Evolutionary conservation across 2,113 vertebrate genomes (phyloP).

Genomic region (Cinclus cinclus): DNA sequence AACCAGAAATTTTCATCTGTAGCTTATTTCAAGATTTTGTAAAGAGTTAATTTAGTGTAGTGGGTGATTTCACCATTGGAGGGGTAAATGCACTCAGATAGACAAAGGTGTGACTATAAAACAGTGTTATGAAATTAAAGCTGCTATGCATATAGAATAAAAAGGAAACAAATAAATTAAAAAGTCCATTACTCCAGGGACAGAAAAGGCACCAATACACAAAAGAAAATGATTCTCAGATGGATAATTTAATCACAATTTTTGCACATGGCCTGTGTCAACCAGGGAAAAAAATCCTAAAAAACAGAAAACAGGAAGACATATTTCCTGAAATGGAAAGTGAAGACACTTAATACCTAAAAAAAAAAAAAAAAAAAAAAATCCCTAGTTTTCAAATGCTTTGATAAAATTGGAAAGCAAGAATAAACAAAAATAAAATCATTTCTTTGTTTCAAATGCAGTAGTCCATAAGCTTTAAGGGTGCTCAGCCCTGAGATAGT

Average conservation of each 20-base stretch:
- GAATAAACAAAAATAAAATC: not conserved
- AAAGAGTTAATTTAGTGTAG: not conserved
- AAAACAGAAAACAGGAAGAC: not conserved
- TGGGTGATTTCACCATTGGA: not conserved
- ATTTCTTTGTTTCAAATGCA: not conserved
- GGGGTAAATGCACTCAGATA: not conserved
- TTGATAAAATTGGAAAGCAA: not conserved
- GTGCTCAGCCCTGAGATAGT: not conserved
- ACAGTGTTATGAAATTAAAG: not conserved
- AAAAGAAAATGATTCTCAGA: not conserved
- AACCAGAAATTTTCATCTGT: not conserved
- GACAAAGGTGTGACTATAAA: not conserved
- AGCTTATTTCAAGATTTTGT: not conserved
- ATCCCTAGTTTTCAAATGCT: not conserved
- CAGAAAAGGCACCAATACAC: not conserved
- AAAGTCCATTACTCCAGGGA: not conserved
- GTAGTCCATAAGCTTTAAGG: not conserved
- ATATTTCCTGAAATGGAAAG: not conserved
- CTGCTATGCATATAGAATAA: not conserved
- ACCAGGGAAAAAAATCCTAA: too few species aligned
- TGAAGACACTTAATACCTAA: not conserved
- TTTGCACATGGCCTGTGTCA: not conserved
- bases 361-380: too few species aligned
- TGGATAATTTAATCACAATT: not conserved
- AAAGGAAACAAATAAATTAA: not conserved